These are phyloP conservation scores for cattle (Bos taurus) DNA, from an alignment of 2,113 vertebrate species.

Conservation along the genomic window ARS-UCD2.0 NC_037346.1:25402001-25402500, in stretches of 20 bases:
- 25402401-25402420: background rate
- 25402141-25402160: background rate
- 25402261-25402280: background rate
- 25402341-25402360: background rate
- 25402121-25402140: background rate
- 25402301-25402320: background rate
- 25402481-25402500: constrained; percentile 93
- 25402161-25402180: fast-evolving
- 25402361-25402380: background rate
- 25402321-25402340: background rate
- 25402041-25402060: background rate
- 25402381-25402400: background rate
- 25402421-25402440: constrained; percentile 91
- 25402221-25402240: fast-evolving
- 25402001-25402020: background rate
- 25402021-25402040: background rate
- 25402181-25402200: background rate
- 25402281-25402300: background rate
- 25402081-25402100: background rate
- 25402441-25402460: constrained; percentile 95
- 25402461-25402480: constrained; percentile 93
- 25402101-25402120: background rate
- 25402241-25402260: background rate
- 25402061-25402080: background rate
- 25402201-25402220: background rate